phyloP scores from a whole-genome alignment of 2,888 invertebrate species.

The Perizoma flavofasciatum region DNA sequence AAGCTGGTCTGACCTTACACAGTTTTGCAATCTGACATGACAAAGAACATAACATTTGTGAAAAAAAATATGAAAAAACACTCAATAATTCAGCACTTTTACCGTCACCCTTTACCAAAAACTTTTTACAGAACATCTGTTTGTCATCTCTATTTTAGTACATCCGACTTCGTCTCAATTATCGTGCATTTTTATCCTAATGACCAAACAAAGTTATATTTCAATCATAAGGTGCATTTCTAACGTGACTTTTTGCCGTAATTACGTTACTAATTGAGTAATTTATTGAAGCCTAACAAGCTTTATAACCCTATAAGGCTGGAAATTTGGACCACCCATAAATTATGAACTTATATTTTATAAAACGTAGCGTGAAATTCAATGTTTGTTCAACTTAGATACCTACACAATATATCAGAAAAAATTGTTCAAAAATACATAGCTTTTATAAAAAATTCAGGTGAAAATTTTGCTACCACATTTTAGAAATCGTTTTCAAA shows the following conservation, averaged over 20 bases:
- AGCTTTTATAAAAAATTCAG: too few species aligned
- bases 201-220: slow-evolving; percentile 60
- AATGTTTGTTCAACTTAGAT: too few species aligned
- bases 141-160: slow-evolving; percentile 77
- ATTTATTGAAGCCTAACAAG: slow-evolving; percentile 62
- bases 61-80: not conserved
- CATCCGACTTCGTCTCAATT: slow-evolving; percentile 76
- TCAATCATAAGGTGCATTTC: slow-evolving; percentile 54
- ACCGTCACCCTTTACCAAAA: slow-evolving; percentile 32
- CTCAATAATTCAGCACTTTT: slow-evolving; percentile 6
- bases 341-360: slow-evolving; percentile 17
- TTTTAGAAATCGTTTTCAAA: too few species aligned
- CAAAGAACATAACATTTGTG: not conserved
- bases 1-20: too few species aligned
- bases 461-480: too few species aligned
- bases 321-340: slow-evolving; percentile 38
- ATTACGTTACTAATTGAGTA: slow-evolving; percentile 66
- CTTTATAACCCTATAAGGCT: slow-evolving; percentile 47
- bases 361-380: slow-evolving; percentile 6
- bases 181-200: slow-evolving; percentile 65
- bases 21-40: too few species aligned
- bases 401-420: too few species aligned
- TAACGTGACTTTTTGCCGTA: slow-evolving; percentile 57
- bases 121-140: slow-evolving; percentile 70
- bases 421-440: too few species aligned